These are phyloP conservation scores for Himantopus leucocephalus DNA, from an alignment of 2,113 vertebrate genomes.

Conservation along the genomic window DNA sequence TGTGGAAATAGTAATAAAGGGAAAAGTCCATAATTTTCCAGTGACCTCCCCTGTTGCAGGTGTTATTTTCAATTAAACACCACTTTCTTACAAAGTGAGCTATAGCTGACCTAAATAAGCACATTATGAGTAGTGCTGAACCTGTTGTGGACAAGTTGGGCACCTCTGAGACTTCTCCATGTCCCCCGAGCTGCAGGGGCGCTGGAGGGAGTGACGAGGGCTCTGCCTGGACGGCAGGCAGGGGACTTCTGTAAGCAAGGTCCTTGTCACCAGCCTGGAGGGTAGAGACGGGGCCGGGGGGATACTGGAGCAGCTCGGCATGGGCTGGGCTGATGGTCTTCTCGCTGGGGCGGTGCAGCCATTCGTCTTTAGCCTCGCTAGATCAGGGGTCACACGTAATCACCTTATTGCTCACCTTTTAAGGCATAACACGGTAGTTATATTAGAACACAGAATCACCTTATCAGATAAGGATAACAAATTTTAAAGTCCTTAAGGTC, in stretches of 20 bases:
- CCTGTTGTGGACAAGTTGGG: background rate
- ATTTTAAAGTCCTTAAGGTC: background rate
- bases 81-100: background rate
- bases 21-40: background rate
- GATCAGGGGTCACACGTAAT: fast-evolving
- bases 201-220: background rate
- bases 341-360: background rate
- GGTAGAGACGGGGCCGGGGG: fast-evolving
- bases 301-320: fast-evolving
- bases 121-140: no score
- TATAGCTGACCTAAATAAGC: background rate
- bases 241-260: background rate
- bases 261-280: background rate
- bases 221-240: background rate
- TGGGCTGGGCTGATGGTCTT: background rate
- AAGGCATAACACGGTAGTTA: fast-evolving
- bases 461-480: background rate
- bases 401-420: background rate
- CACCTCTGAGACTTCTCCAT: background rate
- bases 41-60: background rate
- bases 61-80: background rate
- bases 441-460: background rate
- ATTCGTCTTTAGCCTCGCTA: background rate
- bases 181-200: background rate
- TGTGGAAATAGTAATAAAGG: background rate